Percentiles rank a stretch among this genome's conserved stretches.
Conservation (phyloP, 2,113 vertebrate genomes). For the Arothron firmamentum region DNA sequence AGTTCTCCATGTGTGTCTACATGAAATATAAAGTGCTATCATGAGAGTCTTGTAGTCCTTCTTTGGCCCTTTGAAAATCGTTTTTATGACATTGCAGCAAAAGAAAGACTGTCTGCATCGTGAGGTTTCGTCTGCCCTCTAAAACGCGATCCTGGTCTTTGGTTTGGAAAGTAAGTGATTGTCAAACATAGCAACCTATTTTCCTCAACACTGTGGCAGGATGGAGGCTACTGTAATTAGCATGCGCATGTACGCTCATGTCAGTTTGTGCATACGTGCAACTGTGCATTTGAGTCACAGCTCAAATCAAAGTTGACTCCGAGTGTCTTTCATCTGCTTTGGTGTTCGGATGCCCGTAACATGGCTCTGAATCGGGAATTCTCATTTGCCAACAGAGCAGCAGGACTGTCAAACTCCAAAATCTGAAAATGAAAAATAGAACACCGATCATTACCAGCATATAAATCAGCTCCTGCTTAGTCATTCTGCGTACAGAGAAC, state of each 20-base stretch:
- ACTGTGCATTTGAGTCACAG: slow-evolving; percentile 5
- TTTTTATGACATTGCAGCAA: slow-evolving; percentile 8
- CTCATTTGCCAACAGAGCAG: slow-evolving; percentile 87
- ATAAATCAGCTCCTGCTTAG: slow-evolving; percentile 8
- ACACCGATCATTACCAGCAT: slow-evolving; percentile 26
- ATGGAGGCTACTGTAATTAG: slow-evolving; percentile 11
- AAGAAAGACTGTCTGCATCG: neutral
- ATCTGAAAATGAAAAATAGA: slow-evolving; percentile 75
- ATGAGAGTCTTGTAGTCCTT: slow-evolving; percentile 32
- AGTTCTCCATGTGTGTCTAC: slow-evolving; percentile 19
- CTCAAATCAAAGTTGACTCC: slow-evolving; percentile 31
- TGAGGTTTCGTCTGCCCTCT: slow-evolving; percentile 7
- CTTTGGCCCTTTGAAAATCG: slow-evolving; percentile 35
- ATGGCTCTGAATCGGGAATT: slow-evolving; percentile 91
- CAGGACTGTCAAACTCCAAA: slow-evolving; percentile 91
- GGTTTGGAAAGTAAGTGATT: slow-evolving; percentile 26
- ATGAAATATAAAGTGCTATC: slow-evolving; percentile 62
- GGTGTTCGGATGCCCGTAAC: slow-evolving; percentile 83
- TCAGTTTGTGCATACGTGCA: slow-evolving; percentile 41
- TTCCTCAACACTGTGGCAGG: slow-evolving; percentile 34
- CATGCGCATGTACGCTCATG: too few relatives aligned
- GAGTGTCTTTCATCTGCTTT: slow-evolving; percentile 40
- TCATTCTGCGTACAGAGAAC: neutral
- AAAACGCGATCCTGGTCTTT: slow-evolving; percentile 43
- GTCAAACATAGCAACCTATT: neutral